These are phyloP conservation scores for Phocides pigmalion DNA, from an alignment of 1,140 invertebrate genomes.

Conservation along the genomic window DNA sequence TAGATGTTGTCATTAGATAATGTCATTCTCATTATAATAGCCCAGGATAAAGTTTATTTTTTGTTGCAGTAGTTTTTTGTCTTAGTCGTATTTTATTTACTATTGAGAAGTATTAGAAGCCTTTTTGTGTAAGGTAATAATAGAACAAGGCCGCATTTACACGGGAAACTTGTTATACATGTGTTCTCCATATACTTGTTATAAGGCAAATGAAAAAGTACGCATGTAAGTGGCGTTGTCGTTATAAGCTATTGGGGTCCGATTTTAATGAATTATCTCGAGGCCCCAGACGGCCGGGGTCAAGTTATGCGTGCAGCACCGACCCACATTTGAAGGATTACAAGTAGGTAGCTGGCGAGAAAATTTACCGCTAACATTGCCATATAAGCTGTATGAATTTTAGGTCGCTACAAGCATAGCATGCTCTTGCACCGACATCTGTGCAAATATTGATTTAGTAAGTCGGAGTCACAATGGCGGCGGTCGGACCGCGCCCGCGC, in stretches of 20 bases:
- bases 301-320: conserved; percentile 75
- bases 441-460: conserved; percentile 83
- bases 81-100: not conserved
- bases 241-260: conserved; percentile 48
- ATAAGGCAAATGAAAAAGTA: conserved; percentile 9
- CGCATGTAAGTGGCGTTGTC: conserved; percentile 5
- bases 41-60: too few species aligned
- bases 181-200: too few species aligned
- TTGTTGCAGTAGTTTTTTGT: too few species aligned
- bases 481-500: conserved; percentile 56
- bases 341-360: conserved; percentile 82
- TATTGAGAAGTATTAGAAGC: conserved; percentile 8
- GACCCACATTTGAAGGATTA: conserved; percentile 82
- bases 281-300: conserved; percentile 60
- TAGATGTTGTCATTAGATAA: too few species aligned
- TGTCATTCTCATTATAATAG: too few species aligned
- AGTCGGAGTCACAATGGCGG: conserved; percentile 71
- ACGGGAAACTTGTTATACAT: conserved; percentile 2
- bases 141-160: conserved; percentile 7
- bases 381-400: conserved; percentile 83
- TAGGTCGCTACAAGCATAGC: conserved; percentile 80
- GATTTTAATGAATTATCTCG: conserved; percentile 71
- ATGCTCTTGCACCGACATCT: conserved; percentile 81
- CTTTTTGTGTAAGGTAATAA: conserved; percentile 20
- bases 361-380: conserved; percentile 83